phyloP scores from a whole-genome alignment of 2,797 vertebrate genomes.

The Peromyscus eremicus region DNA sequence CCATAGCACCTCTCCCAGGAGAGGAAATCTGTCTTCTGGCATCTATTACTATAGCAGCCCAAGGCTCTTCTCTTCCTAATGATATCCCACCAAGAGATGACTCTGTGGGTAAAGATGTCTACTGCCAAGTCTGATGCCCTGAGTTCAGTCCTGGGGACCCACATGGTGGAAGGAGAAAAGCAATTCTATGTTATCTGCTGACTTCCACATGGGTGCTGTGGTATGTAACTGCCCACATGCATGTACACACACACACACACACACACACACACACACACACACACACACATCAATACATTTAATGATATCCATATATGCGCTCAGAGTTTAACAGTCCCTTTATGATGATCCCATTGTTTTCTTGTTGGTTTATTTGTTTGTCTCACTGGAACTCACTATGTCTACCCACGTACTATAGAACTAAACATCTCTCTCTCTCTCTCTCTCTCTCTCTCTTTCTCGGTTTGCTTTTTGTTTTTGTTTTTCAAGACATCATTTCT shows the following conservation, averaged over 20 bases:
- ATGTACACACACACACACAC: not conserved
- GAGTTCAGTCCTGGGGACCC: too few relatives aligned
- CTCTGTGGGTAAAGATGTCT: not conserved
- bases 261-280: not conserved
- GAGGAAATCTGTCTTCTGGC: not conserved
- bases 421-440: not conserved
- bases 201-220: not conserved
- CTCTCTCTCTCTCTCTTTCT: too few relatives aligned
- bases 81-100: not conserved
- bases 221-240: not conserved
- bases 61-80: not conserved
- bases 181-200: not conserved
- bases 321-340: not conserved
- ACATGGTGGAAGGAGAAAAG: not conserved
- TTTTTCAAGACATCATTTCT: not conserved
- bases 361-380: not conserved
- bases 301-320: not conserved
- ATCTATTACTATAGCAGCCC: not conserved
- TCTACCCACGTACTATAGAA: not conserved
- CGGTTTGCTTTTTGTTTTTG: not conserved
- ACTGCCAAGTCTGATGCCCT: not conserved
- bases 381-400: not conserved
- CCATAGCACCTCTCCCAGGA: not conserved
- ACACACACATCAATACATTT: not conserved
- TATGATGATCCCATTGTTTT: not conserved